These are phyloP conservation scores for Macropis europaea DNA, from an alignment of 2,888 invertebrate species.

Conservation along the genomic window DNA sequence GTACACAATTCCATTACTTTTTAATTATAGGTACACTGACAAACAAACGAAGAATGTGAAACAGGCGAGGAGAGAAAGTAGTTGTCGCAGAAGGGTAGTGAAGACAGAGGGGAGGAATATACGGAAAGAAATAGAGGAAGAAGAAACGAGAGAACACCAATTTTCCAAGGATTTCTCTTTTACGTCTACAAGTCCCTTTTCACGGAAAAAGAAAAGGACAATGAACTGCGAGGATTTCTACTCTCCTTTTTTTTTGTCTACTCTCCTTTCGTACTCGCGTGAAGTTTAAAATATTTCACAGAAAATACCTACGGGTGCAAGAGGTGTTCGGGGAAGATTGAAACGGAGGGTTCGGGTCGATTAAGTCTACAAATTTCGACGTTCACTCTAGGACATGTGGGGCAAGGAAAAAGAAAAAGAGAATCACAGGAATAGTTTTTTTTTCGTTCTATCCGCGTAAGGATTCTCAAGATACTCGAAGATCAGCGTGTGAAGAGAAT, in stretches of 20 bases:
- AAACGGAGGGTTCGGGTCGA: background rate
- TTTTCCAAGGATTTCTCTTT: background rate
- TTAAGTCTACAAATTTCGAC: slow-evolving; percentile 15
- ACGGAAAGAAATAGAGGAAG: background rate
- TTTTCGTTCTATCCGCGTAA: slow-evolving; percentile 14
- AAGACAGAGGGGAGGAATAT: background rate
- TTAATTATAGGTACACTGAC: slow-evolving; percentile 65
- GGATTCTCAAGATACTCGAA: background rate
- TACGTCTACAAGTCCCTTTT: slow-evolving; percentile 11
- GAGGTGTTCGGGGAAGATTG: slow-evolving; percentile 10
- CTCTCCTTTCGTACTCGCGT: slow-evolving; percentile 29
- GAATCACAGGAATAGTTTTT: slow-evolving; percentile 22
- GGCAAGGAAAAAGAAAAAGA: background rate
- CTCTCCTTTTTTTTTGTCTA: background rate
- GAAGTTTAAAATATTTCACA: slow-evolving; percentile 39
- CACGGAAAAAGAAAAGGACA: no score
- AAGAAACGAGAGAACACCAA: background rate
- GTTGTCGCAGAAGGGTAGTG: background rate
- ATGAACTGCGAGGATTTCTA: slow-evolving; percentile 24
- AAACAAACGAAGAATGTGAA: slow-evolving; percentile 57
- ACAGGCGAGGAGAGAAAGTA: background rate
- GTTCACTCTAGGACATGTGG: background rate
- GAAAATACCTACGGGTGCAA: slow-evolving; percentile 13
- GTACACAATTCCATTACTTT: slow-evolving; percentile 71
- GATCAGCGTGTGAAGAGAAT: background rate